phyloP scores from a whole-genome alignment of 2,113 vertebrate genomes.

The Microcebus murinus region DNA sequence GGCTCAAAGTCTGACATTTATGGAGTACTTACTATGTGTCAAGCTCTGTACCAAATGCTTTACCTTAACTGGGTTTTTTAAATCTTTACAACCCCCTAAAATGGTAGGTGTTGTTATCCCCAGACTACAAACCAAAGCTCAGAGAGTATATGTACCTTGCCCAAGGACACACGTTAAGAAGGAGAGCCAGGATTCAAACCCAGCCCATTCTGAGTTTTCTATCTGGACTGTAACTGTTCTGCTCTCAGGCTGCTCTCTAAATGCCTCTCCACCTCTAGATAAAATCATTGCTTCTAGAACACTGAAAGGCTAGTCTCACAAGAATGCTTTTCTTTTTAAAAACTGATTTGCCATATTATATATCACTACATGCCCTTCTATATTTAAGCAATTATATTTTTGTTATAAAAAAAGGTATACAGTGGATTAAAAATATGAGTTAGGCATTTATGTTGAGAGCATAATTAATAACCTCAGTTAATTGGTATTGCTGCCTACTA shows the following conservation, averaged over 20 bases:
- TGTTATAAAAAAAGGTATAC: background rate
- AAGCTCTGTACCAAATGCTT: background rate
- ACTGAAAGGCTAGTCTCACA: background rate
- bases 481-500: fast-evolving
- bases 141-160: background rate
- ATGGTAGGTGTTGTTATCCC: background rate
- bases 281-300: background rate
- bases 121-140: background rate
- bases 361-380: background rate
- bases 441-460: background rate
- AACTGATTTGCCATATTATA: background rate
- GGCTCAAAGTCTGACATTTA: background rate
- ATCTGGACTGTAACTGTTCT: fast-evolving
- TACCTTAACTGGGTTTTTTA: background rate
- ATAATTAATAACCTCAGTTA: background rate
- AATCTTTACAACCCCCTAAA: background rate
- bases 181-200: background rate
- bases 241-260: background rate
- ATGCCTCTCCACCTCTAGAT: background rate
- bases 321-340: background rate
- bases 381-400: background rate
- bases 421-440: background rate
- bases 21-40: background rate
- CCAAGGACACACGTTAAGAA: background rate
- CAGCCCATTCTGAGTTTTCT: fast-evolving